Percentiles rank a stretch among this genome's conserved stretches.
These are phyloP conservation scores for Xylophagus ater DNA, from an alignment of 2,888 invertebrate species.

Conservation along the genomic window DNA sequence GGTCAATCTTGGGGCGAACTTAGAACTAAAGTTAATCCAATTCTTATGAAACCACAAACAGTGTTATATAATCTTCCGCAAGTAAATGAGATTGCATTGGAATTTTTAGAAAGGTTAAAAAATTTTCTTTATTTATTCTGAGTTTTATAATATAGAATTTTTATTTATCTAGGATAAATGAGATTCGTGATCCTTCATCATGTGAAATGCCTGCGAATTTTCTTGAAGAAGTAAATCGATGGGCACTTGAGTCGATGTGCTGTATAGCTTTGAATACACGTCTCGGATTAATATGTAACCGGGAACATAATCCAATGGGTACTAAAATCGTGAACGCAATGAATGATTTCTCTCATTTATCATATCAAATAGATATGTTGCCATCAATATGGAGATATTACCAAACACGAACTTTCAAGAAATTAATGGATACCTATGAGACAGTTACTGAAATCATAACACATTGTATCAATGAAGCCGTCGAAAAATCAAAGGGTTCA, in stretches of 20 bases:
- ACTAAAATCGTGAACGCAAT: slow-evolving; percentile 21
- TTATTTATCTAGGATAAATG: slow-evolving; percentile 21
- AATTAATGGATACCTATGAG: slow-evolving; percentile 19
- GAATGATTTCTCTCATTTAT: slow-evolving; percentile 25
- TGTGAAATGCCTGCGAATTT: slow-evolving; percentile 33
- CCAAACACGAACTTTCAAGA: slow-evolving; percentile 22
- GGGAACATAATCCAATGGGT: too few species aligned
- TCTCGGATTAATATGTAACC: slow-evolving; percentile 26
- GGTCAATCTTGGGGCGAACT: slow-evolving; percentile 55
- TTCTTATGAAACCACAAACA: slow-evolving; percentile 30
- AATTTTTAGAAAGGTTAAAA: slow-evolving; percentile 29
- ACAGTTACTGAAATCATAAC: slow-evolving; percentile 19
- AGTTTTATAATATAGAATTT: too few species aligned
- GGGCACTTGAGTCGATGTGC: slow-evolving; percentile 47
- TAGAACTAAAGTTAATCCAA: slow-evolving; percentile 43
- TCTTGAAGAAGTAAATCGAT: slow-evolving; percentile 43
- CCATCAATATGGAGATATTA: slow-evolving; percentile 32
- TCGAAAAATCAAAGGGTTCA: slow-evolving; percentile 18
- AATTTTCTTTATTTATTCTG: too few species aligned
- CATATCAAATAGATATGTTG: slow-evolving; percentile 28
- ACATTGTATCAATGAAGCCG: slow-evolving; percentile 31
- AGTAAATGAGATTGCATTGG: slow-evolving; percentile 28
- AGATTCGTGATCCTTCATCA: slow-evolving; percentile 22
- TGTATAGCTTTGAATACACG: slow-evolving; percentile 34
- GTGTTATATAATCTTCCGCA: slow-evolving; percentile 25